phyloP scores from a whole-genome alignment of 2,888 invertebrate species.

The Globia sparganii region DNA sequence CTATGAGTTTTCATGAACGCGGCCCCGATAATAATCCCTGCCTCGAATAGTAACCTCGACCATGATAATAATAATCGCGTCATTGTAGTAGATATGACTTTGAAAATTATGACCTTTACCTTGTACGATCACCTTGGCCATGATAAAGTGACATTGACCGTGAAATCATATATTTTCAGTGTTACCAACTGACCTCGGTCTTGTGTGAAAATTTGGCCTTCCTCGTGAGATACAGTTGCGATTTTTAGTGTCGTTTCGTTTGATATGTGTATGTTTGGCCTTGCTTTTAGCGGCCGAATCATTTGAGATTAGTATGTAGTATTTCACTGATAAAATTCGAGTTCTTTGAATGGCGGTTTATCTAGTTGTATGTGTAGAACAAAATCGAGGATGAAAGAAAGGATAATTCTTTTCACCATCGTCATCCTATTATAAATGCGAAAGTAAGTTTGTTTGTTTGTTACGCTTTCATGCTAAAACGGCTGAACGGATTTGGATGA shows the following conservation, averaged over 20 bases:
- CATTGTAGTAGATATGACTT: slow-evolving; percentile 35
- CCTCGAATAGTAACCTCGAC: slow-evolving; percentile 44
- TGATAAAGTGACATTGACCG: slow-evolving; percentile 38
- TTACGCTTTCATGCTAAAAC: too few species aligned
- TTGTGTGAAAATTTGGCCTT: slow-evolving; percentile 33
- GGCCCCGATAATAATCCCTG: slow-evolving; percentile 24
- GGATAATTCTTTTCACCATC: too few species aligned
- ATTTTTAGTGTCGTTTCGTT: slow-evolving; percentile 1
- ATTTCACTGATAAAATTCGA: background rate
- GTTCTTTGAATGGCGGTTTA: background rate
- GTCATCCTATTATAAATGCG: too few species aligned
- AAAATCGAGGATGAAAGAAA: background rate
- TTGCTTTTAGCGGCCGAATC: slow-evolving; percentile 14
- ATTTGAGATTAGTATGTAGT: background rate
- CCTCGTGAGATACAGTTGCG: background rate
- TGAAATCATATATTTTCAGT: slow-evolving; percentile 32
- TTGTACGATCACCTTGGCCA: slow-evolving; percentile 33
- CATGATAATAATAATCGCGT: slow-evolving; percentile 45
- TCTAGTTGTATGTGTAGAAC: background rate
- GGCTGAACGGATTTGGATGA: too few species aligned
- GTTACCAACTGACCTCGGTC: slow-evolving; percentile 11
- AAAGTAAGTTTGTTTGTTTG: too few species aligned
- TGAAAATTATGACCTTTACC: slow-evolving; percentile 52
- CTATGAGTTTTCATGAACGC: slow-evolving; percentile 8
- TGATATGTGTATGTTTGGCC: background rate